phyloP scores from a whole-genome alignment of 2,797 vertebrate species.

The Phylloscopus collybita region DNA sequence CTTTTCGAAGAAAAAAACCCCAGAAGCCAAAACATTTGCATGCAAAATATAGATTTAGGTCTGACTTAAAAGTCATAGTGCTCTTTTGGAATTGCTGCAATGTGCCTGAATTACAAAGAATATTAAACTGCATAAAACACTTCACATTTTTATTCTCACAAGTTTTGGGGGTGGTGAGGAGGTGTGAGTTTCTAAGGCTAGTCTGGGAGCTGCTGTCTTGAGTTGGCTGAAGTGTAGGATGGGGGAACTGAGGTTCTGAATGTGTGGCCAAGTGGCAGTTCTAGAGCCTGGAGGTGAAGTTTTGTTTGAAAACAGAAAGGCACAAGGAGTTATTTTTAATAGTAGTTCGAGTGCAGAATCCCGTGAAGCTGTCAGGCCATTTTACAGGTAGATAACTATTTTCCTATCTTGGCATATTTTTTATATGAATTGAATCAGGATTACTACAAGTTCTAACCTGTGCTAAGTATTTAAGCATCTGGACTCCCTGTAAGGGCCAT shows the following conservation, averaged over 20 bases:
- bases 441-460: constrained; percentile 34
- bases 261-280: neutral
- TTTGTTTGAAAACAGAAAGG: neutral
- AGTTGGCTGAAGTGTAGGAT: neutral
- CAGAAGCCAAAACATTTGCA: neutral
- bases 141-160: rapidly evolving
- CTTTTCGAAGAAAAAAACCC: neutral
- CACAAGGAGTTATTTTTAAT: neutral
- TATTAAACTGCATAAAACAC: neutral
- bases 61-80: neutral
- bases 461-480: constrained; percentile 23
- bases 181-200: neutral
- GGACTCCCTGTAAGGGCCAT: rapidly evolving
- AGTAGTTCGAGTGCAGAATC: neutral
- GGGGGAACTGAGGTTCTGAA: neutral
- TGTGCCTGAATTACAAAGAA: neutral
- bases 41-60: neutral
- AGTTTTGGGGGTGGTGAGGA: neutral
- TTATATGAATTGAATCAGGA: neutral
- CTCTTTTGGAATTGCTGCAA: neutral
- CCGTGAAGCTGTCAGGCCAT: neutral
- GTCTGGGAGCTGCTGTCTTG: neutral
- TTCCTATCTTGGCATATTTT: neutral
- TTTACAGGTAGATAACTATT: neutral
- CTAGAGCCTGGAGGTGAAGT: neutral